These are phyloP conservation scores for Malurus elegans DNA, from an alignment of 2,113 vertebrate species.

Conservation along the genomic window DNA sequence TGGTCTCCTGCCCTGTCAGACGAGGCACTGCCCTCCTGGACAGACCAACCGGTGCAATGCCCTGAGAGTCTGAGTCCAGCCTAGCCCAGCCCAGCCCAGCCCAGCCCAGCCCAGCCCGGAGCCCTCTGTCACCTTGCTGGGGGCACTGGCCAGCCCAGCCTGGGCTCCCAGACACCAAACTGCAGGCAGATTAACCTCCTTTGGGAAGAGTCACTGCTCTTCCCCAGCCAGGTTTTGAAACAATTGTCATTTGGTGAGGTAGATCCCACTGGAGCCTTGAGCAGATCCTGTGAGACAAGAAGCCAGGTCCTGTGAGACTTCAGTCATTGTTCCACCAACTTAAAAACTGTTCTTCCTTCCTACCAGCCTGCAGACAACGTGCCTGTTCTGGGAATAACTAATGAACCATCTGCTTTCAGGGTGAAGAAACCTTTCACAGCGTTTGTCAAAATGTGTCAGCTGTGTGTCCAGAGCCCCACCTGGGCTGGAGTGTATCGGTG, in stretches of 20 bases:
- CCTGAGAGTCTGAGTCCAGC: background rate
- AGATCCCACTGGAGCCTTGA: accelerated
- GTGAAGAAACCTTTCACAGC: background rate
- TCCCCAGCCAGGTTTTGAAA: background rate
- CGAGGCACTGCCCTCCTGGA: background rate
- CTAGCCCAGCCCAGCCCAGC: background rate
- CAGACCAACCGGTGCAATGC: background rate
- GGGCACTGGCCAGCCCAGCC: background rate
- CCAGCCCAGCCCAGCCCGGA: background rate
- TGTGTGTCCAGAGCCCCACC: background rate
- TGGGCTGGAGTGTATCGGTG: background rate
- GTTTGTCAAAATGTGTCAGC: background rate
- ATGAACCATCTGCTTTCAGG: background rate
- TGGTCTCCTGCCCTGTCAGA: background rate
- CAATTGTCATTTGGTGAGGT: background rate
- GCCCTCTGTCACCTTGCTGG: background rate
- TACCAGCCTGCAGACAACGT: background rate
- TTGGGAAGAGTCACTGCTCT: background rate
- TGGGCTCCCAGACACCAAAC: background rate
- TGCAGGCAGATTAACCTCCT: background rate
- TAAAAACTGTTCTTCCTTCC: background rate
- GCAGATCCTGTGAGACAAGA: background rate
- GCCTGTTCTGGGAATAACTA: background rate
- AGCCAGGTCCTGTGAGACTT: background rate
- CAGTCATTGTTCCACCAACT: background rate